A percentile compares a stretch with the other conserved stretches of the same genome.
Evolutionary conservation across 2,797 vertebrate genomes (phyloP).

Genomic region (Eulemur coronatus): DNA sequence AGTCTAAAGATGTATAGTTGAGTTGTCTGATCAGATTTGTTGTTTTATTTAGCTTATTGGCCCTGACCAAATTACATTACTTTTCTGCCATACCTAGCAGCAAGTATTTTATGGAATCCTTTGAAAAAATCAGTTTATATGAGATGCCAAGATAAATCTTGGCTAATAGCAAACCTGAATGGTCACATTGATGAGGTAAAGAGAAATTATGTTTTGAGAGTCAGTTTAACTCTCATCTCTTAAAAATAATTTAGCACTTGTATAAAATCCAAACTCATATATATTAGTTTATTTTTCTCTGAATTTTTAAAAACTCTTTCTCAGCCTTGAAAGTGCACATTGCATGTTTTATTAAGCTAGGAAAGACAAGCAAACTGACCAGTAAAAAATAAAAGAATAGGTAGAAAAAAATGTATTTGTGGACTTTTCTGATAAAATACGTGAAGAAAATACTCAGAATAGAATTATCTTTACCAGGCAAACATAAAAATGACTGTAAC

Average conservation of each 20-base stretch:
- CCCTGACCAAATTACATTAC: not conserved
- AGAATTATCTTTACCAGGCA: not conserved
- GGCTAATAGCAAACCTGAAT: not conserved
- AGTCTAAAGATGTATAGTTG: not conserved
- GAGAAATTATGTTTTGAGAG: slow-evolving; percentile 5
- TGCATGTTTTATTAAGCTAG: not conserved
- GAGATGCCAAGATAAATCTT: not conserved
- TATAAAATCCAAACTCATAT: not conserved
- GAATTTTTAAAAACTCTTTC: not conserved
- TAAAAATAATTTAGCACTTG: not conserved
- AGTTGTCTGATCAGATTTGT: not conserved
- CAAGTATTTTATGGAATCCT: not conserved
- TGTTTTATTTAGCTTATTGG: not conserved
- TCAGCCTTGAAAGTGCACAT: not conserved
- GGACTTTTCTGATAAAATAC: slow-evolving; percentile 14
- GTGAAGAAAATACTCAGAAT: slow-evolving; percentile 16
- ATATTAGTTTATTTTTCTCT: not conserved
- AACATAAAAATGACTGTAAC: not conserved
- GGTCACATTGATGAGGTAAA: not conserved
- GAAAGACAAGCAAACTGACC: not conserved
- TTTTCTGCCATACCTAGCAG: not conserved
- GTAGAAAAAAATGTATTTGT: not conserved
- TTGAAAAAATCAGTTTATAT: not conserved
- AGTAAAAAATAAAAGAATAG: not conserved
- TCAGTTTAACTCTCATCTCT: not conserved